Percentiles rank a stretch among this genome's conserved stretches.
These are phyloP conservation scores for Cyrtonyx montezumae DNA, from an alignment of 2,113 vertebrate species.

Conservation along the genomic window DNA sequence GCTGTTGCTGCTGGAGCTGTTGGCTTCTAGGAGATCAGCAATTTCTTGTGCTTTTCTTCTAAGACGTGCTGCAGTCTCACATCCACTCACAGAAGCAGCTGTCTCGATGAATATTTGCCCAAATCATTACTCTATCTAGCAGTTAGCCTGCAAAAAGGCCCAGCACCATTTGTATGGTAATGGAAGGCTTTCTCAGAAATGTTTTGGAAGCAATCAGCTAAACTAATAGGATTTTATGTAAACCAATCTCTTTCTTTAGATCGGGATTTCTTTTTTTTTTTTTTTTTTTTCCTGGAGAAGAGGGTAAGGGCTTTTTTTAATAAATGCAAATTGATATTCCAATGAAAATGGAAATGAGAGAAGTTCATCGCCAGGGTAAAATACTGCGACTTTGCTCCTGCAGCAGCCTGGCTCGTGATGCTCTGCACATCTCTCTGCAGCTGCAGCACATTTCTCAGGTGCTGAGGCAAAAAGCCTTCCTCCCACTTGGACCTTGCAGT, in stretches of 20 bases:
- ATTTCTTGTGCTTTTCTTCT: background rate
- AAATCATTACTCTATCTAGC: slow-evolving; percentile 42
- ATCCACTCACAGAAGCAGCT: background rate
- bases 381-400: background rate
- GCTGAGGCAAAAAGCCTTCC: background rate
- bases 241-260: slow-evolving; percentile 64
- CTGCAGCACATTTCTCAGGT: background rate
- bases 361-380: slow-evolving; percentile 56
- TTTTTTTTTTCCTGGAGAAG: background rate
- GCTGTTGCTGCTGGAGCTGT: background rate
- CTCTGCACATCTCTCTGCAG: background rate
- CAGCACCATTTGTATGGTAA: slow-evolving; percentile 64
- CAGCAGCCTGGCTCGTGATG: background rate
- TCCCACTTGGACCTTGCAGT: background rate
- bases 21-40: background rate
- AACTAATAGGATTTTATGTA: slow-evolving; percentile 67
- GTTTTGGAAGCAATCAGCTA: slow-evolving; percentile 70
- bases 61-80: background rate
- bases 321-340: slow-evolving; percentile 70
- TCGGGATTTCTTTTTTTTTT: background rate
- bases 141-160: slow-evolving; percentile 48
- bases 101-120: slow-evolving; percentile 61
- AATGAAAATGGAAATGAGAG: slow-evolving; percentile 58
- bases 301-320: slow-evolving; percentile 62
- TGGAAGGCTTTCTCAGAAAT: slow-evolving; percentile 63